Evolutionary conservation across 2,797 vertebrate genomes (phyloP), one percentile per base, ranked within the genome.

Genomic region (Propithecus perrieri): DNA sequence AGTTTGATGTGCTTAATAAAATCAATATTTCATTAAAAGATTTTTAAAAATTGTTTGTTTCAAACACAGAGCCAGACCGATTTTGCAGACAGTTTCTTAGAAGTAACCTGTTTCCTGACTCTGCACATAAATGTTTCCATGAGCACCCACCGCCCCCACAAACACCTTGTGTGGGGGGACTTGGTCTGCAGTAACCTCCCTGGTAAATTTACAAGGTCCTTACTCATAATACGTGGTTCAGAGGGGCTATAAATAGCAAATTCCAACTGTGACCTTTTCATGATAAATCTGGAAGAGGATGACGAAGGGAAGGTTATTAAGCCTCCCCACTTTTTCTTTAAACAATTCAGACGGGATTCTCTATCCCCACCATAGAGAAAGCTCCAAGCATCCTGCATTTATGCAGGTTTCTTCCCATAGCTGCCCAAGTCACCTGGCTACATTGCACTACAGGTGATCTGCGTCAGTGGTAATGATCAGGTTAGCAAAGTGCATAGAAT

Each of bases 21-120:
- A 99, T 99, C 99, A 98, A 98, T 98, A 98, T 97, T 98, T 98
- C 98, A 99, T 99, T 99, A 98, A 98, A 98, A 98, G 98, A 98
- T 98, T 98, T 98, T 98, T 98, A 61, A 97, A 98, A 98, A 98
- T 97, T 98, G 93, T 97, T 98, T 97, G 75, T 97, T 98, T 98
- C 96, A 97, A 97, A 97, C 50, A 14, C 69, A 41, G 85, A 95
- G 94, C 75, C 48, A 69, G 79, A 74, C 96, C 43, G 53, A 94
- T 96, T 96, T 88, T 85, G 78, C 93, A 96, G 86, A 41, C 88
- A 35, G 71, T 89, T 95, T 93, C 87, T 79, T 20, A 50, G 81
- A 92, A 80, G 83, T 76, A 50, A 48, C 24, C 12, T 89, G n/a
- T 72, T 65, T 35, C 78, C 75, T 89, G 59, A 91, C 14, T 78